Evolutionary conservation across 2,797 vertebrate species (phyloP), one percentile per base, ranked within the genome.

Genomic region (Chiloscyllium punctatum): DNA sequence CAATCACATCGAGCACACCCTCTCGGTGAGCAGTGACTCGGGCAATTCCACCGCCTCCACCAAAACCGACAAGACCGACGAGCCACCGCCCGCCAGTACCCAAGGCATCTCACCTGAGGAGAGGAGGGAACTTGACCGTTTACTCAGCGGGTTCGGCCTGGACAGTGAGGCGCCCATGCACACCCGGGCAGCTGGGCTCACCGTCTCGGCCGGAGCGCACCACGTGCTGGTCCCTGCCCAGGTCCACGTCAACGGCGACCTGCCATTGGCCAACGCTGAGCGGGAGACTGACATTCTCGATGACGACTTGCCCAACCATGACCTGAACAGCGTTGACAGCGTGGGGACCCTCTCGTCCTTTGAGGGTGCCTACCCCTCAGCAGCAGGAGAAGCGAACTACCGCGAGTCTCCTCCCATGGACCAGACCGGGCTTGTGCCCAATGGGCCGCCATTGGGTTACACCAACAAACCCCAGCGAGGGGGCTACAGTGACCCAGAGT

Each of bases 11-110:
- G 99, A 99, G 96, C 99, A 99, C 96, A 99, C 99, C 0, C 97
- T 99, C 16, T 99, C 99, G 0, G 98, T 99, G 97, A 99, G 99
- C 98, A 99, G 99, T 0, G 99, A 99, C 97, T 99, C 99, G 0
- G 99, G 99, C 95, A 99, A 99, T 97, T 99, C 99, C 77, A 99
- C 99, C 0, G 99, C 99, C 66, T 99, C 99, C 94, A 99, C 99
- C 96, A 99, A 99, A 97, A 99, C 99, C 0, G 99, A 99, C 97
- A 98, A 98, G 96, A 99, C 99, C 0, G 99, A 99, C 98, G 99
- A 99, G 96, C 97, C 97, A 0, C 97, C 68, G 97, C 96, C 98
- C n/a, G 96, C 96, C 18, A 95, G 97, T 74, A 96, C 95, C 51
- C 96, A 51, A 97, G 97, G 96, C 96, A 98, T 98, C 97, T 98